Evolutionary conservation across 2,888 invertebrate genomes (phyloP).

Genomic region (Yponomeuta malinellus): DNA sequence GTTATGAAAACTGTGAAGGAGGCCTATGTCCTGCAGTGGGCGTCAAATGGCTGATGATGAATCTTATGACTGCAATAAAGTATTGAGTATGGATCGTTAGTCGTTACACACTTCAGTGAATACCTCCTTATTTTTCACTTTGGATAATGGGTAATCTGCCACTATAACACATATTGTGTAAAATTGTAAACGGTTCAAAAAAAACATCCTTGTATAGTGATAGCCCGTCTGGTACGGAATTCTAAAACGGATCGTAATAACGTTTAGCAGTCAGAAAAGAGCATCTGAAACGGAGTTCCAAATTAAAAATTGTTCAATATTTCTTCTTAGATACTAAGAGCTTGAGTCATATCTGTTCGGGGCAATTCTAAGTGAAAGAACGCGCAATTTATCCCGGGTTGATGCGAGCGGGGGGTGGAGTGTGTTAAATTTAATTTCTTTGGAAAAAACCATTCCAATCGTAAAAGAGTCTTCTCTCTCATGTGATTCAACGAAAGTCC

Average conservation of each 20-base stretch:
- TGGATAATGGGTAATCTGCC: too few species aligned
- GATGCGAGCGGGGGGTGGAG: neutral
- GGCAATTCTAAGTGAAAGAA: neutral
- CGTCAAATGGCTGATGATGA: too few species aligned
- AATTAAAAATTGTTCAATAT: conserved; percentile 6
- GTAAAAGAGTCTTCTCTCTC: neutral
- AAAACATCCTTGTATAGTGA: too few species aligned
- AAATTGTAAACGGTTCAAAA: too few species aligned
- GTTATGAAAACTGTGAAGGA: too few species aligned
- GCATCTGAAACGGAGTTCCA: neutral
- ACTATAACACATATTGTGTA: too few species aligned
- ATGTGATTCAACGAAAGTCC: neutral
- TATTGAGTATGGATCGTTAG: too few species aligned
- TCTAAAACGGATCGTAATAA: neutral
- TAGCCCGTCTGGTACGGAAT: too few species aligned
- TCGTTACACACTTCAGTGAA: too few species aligned
- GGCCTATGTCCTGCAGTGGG: too few species aligned
- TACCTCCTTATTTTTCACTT: too few species aligned
- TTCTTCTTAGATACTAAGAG: conserved; percentile 11
- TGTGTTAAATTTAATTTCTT: neutral
- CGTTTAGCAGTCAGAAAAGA: neutral
- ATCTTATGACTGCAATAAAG: too few species aligned
- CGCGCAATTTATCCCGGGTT: neutral
- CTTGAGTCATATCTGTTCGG: neutral
- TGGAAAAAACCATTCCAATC: neutral